These are phyloP conservation scores for Megaceryle alcyon DNA, from an alignment of 2,797 vertebrate genomes.

Conservation along the genomic window DNA sequence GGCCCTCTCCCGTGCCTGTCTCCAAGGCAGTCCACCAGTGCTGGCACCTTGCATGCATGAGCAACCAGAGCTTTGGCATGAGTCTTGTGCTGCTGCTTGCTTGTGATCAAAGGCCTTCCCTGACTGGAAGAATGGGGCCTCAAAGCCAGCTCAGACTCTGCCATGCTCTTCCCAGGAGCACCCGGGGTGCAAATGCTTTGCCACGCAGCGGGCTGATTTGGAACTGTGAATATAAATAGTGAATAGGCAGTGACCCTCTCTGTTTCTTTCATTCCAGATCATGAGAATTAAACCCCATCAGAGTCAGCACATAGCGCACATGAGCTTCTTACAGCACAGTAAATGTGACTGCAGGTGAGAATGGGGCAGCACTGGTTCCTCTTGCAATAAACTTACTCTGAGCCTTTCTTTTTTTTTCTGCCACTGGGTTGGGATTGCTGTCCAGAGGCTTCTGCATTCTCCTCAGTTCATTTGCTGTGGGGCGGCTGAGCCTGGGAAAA, in stretches of 20 bases:
- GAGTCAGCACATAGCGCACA: constrained; percentile 87
- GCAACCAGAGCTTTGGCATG: constrained; percentile 51
- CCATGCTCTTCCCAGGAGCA: constrained; percentile 28
- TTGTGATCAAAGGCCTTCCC: constrained; percentile 48
- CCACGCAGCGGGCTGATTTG: neutral
- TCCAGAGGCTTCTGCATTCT: neutral
- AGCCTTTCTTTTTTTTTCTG: constrained; percentile 38
- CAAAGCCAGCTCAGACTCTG: constrained; percentile 11
- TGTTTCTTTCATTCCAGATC: constrained; percentile 84
- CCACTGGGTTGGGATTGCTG: constrained; percentile 2
- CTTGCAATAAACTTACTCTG: neutral
- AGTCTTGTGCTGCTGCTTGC: neutral
- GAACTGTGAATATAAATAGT: constrained; percentile 58
- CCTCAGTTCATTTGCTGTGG: neutral
- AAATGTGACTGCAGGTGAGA: constrained; percentile 99
- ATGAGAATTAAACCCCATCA: constrained; percentile 91
- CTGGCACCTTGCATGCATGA: neutral
- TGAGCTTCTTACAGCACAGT: constrained; percentile 97
- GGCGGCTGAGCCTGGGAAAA: neutral
- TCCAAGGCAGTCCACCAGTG: constrained; percentile 17
- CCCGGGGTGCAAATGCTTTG: neutral
- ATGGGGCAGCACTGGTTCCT: constrained; percentile 14
- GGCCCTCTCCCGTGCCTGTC: neutral
- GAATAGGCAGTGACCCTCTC: constrained; percentile 51
- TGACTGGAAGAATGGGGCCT: neutral